Conservation (phyloP, 1,140 invertebrate genomes). For the Oedothorax gibbosus region DNA sequence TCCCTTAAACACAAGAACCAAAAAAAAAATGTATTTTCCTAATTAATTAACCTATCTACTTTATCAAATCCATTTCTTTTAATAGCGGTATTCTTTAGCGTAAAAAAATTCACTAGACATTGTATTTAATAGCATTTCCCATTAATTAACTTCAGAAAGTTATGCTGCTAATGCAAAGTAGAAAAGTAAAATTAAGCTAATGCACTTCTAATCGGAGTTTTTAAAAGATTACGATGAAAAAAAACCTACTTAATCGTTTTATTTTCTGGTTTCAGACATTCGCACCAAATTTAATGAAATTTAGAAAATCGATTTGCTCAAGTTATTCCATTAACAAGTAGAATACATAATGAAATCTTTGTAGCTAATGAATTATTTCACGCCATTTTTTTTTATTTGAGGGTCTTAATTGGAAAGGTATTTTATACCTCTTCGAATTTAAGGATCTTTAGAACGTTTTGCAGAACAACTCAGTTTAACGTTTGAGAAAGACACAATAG, state of each 20-base stretch:
- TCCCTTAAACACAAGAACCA: no score
- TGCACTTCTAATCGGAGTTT: slow-evolving; percentile 2
- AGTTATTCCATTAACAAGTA: slow-evolving; percentile 22
- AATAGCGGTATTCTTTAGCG: no score
- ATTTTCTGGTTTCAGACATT: background rate
- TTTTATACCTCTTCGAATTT: no score
- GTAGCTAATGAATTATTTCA: slow-evolving; percentile 10
- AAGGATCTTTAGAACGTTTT: no score
- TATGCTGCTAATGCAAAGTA: slow-evolving; percentile 1
- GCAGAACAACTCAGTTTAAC: no score
- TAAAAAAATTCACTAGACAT: background rate
- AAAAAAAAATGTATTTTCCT: no score
- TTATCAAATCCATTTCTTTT: no score
- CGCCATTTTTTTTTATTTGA: background rate
- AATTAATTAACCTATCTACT: no score
- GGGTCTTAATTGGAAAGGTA: no score
- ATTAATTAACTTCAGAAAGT: background rate
- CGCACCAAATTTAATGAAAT: slow-evolving; percentile 25
- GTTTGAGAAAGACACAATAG: no score
- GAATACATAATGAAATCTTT: slow-evolving; percentile 6
- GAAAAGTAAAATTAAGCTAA: slow-evolving; percentile 11
- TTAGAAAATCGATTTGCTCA: background rate
- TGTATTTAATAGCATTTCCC: background rate
- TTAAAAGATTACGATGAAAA: background rate
- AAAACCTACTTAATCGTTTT: slow-evolving; percentile 1